These are phyloP conservation scores for Trichoplusia ni DNA, from an alignment of 1,140 invertebrate species.

Conservation along the genomic window DNA sequence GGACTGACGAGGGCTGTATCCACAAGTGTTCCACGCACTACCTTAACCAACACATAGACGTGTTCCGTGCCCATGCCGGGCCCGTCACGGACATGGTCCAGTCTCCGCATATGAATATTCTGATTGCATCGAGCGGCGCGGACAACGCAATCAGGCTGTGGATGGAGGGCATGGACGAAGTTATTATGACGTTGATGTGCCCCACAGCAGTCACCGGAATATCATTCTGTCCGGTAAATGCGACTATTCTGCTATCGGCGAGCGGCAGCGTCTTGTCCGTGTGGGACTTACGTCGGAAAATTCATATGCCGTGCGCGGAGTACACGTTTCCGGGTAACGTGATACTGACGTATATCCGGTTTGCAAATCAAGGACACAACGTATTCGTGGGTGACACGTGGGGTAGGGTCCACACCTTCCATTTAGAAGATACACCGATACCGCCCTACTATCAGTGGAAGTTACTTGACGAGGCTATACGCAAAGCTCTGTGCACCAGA, in stretches of 20 bases:
- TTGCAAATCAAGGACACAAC: constrained; percentile 85
- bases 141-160: constrained; percentile 91
- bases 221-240: constrained; percentile 90
- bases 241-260: constrained; percentile 90
- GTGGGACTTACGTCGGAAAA: constrained; percentile 88
- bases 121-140: constrained; percentile 91
- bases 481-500: constrained; percentile 83
- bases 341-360: constrained; percentile 80
- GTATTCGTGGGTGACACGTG: constrained; percentile 85
- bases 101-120: constrained; percentile 88
- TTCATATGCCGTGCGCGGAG: constrained; percentile 84
- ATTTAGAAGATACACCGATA: constrained; percentile 86
- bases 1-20: constrained; percentile 92
- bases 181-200: constrained; percentile 84
- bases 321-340: constrained; percentile 74
- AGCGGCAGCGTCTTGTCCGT: constrained; percentile 87
- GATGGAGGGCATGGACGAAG: constrained; percentile 85
- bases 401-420: constrained; percentile 85
- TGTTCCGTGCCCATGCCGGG: constrained; percentile 90
- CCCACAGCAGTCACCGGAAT: constrained; percentile 85
- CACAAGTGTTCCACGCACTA: constrained; percentile 88
- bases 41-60: constrained; percentile 85
- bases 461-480: constrained; percentile 83
- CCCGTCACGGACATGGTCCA: constrained; percentile 89
- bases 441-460: constrained; percentile 84